Base-by-base conservation (phyloP, 2,113 vertebrate species). In the Pleuronectes platessa region DNA sequence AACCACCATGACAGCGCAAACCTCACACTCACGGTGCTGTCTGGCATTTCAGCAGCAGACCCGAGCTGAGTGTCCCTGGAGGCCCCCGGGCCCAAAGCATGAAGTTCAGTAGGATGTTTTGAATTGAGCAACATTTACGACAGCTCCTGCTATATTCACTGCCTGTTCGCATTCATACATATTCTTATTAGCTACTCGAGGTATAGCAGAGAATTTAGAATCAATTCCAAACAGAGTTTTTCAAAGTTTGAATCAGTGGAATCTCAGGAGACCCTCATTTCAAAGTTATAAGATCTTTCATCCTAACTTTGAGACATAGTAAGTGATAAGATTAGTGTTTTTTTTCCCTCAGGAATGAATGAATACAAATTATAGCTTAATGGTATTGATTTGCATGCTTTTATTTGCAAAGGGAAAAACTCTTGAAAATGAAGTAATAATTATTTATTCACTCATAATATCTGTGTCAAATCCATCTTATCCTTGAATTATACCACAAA, bases 11-110 rank as follows among this genome's bases (percentile, higher is more conserved):
- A 17, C 78, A 54, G 20, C 13, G n/a, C 56, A 27, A 61, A 40
- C 64, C 61, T 49, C 63, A 73, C 10, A 61, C 74, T 68, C 40
- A 21, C 15, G 23, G 27, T 60, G n/a, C 42, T 74, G 60, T 51
- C 24, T 54, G 70, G 61, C 55, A 40, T 31, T 61, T 55, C 17
- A 61, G 24, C 0, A 11, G 31, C 3, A 56, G 54, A 56, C 54
- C 21, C 5, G 21, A 3, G 54, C 62, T 15, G 62, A 23, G 27
- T 42, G 59, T 67, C 62, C 0, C 55, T 14, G 37, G 14, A 49
- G 45, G 3, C 45, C 45, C 13, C 18, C 4, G 56, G n/a, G 6
- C 17, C 40, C 0, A 0, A 27, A 45, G 55, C 40, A 15, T n/a
- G 17, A 56, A 47, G 26, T 5, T 18, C 45, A 18, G 45, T 49